These are phyloP conservation scores for Oryzias woworae DNA, from an alignment of 2,113 vertebrate species.

Conservation along the genomic window DNA sequence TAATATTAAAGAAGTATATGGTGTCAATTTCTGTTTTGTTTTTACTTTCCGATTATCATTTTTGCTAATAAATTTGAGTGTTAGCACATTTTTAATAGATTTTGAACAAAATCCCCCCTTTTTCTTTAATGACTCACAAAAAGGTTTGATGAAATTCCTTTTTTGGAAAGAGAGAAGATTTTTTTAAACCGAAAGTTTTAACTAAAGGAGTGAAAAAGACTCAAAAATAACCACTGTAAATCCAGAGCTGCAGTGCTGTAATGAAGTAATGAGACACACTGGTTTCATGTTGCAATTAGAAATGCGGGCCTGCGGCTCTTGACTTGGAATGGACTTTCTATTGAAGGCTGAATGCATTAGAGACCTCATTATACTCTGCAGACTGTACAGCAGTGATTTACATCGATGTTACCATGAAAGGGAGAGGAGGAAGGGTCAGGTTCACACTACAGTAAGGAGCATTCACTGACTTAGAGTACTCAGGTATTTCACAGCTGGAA, in stretches of 20 bases:
- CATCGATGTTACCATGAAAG: background rate
- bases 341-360: slow-evolving; percentile 48
- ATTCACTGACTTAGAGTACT: background rate
- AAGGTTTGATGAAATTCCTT: too few species aligned
- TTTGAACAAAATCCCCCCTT: too few species aligned
- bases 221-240: background rate
- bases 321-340: slow-evolving; percentile 54
- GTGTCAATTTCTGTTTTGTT: too few species aligned
- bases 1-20: too few species aligned
- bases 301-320: slow-evolving; percentile 42
- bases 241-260: slow-evolving; percentile 31
- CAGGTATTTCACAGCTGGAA: too few species aligned
- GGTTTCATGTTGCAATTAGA: slow-evolving; percentile 52
- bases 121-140: too few species aligned
- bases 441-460: slow-evolving; percentile 3
- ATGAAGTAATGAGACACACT: slow-evolving; percentile 30
- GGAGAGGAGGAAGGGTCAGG: background rate
- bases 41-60: too few species aligned
- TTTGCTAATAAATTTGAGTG: too few species aligned
- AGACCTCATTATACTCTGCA: slow-evolving; percentile 53
- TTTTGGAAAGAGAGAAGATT: too few species aligned
- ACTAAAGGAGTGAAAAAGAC: too few species aligned
- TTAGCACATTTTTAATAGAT: too few species aligned
- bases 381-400: slow-evolving; percentile 11
- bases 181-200: too few species aligned